phyloP scores from a whole-genome alignment of 2,113 vertebrate species.

The Dascyllus trimaculatus region DNA sequence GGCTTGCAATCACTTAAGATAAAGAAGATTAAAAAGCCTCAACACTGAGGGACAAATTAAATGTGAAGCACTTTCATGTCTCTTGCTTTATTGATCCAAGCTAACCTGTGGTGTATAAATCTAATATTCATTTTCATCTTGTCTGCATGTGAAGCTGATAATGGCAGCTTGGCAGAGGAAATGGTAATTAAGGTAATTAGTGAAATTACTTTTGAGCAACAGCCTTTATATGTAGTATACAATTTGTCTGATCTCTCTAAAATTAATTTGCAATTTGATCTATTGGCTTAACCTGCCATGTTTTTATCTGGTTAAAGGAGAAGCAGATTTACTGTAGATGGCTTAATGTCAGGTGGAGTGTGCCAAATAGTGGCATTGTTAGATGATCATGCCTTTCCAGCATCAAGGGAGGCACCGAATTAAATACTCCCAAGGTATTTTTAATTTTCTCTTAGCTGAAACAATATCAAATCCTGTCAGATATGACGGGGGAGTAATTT shows the following conservation, averaged over 20 bases:
- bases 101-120: constrained; percentile 47
- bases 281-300: constrained; percentile 34
- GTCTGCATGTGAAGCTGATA: constrained; percentile 36
- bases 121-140: constrained; percentile 48
- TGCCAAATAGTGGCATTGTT: constrained; percentile 20
- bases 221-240: constrained; percentile 23
- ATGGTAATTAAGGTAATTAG: constrained; percentile 61
- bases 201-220: constrained; percentile 45
- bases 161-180: constrained; percentile 44
- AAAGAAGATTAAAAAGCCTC: constrained; percentile 12
- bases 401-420: background rate
- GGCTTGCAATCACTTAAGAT: constrained; percentile 7
- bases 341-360: constrained; percentile 14
- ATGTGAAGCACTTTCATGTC: constrained; percentile 7
- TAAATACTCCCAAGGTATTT: background rate
- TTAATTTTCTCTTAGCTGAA: constrained; percentile 2
- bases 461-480: constrained; percentile 21
- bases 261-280: constrained; percentile 53
- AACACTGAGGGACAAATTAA: constrained; percentile 31
- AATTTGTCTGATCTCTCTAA: constrained; percentile 25
- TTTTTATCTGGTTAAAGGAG: constrained; percentile 44
- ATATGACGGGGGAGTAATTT: constrained; percentile 5
- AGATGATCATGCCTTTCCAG: constrained; percentile 11
- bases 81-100: constrained; percentile 14
- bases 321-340: constrained; percentile 29